Evolutionary conservation across 2,888 invertebrate genomes (phyloP), one percentile per base, ranked within the genome.

Genomic region (Eumacrocentrus americanus): DNA sequence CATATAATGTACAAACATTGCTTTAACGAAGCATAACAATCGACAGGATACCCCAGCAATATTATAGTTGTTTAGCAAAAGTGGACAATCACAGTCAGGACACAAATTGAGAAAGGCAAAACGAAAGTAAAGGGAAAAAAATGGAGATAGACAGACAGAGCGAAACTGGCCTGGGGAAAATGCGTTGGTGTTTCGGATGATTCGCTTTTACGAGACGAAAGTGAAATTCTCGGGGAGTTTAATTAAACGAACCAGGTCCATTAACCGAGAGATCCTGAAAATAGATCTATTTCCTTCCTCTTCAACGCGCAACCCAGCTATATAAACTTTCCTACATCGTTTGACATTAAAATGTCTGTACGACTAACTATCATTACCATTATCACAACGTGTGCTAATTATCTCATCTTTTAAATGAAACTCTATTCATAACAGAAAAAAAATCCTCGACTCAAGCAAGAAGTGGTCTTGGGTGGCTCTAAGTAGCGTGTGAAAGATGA

Each of bases 191-290:
- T 60, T 60, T 57, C 63, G 65, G 63, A 67, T 68, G 67, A 68
- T 68, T 70, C 60, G 67, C 61, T 67, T 75, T 75, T 70, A 75
- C 69, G 72, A 74, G 71, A 65, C 60, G 66, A 74, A 72, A 76
- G 75, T 72, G 74, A 75, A 75, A 75, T 71, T 73, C 65, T 60
- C 16, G 4, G 16, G n/a, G 4, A 35, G n/a, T 50, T 50, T 35
- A 50, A 35, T 50, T 35, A 50, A 50, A 25, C 25, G 14, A 50
- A 50, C 20, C 35, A 35, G 20, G 14, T 50, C 35, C n/a, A 50
- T 50, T 50, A 50, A 50, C 18, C 34, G 48, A 29, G 12, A 7
- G n/a, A 52, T 35, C 20, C 52, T 52, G 23, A 35, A 38, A 22
- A 52, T 40, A 23, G 22, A 52, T 37, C 18, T 29, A 35, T 50